Conservation (phyloP, 2,797 vertebrate species). For the Anabacerthia variegaticeps region DNA sequence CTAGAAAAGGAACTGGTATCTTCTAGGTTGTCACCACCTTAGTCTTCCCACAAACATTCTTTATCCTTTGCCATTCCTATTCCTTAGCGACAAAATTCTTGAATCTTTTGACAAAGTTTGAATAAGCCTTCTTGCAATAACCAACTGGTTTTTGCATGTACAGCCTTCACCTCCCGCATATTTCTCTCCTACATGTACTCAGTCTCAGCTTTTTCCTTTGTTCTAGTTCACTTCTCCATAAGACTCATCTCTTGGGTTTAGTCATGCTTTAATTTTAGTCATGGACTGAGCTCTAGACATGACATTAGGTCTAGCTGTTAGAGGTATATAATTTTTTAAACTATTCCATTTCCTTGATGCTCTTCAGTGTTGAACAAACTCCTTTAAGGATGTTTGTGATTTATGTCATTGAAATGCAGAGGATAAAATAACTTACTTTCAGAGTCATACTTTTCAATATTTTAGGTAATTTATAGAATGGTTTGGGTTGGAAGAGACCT, state of each 20-base stretch:
- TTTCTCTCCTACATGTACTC: neutral
- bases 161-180: neutral
- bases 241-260: neutral
- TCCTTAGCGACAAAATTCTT: neutral
- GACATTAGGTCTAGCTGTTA: neutral
- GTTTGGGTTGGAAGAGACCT: neutral
- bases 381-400: neutral
- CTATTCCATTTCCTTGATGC: neutral
- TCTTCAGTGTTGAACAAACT: neutral
- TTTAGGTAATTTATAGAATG: neutral
- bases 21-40: neutral
- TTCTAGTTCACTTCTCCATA: neutral
- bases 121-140: neutral
- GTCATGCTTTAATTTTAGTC: neutral
- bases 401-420: neutral
- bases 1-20: neutral
- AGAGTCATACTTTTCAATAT: neutral
- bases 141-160: neutral
- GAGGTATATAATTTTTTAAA: neutral
- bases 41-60: neutral
- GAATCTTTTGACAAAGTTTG: neutral
- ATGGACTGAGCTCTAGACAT: neutral
- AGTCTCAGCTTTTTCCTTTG: neutral
- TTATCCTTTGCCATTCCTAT: neutral
- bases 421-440: neutral